Evolutionary conservation across 2,797 vertebrate species (phyloP).

Genomic region (Anguilla marmorata): DNA sequence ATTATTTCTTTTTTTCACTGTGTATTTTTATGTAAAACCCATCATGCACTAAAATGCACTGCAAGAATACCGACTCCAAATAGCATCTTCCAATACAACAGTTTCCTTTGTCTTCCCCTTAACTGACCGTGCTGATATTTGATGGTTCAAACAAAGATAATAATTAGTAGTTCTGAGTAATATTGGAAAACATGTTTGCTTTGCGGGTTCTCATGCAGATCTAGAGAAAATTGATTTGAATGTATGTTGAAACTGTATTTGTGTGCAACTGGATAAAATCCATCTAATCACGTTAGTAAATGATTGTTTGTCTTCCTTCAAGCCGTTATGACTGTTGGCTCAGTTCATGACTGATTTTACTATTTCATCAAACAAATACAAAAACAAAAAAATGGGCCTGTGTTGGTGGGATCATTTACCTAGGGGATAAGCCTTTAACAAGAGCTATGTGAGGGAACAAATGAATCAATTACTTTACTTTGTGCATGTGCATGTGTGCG

Average conservation of each 20-base stretch:
- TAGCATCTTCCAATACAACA: not conserved
- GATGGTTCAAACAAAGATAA: no score
- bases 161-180: no score
- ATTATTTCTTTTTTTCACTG: not conserved
- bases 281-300: constrained; percentile 52
- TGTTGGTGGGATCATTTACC: constrained; percentile 8
- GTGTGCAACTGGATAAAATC: constrained; percentile 35
- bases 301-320: constrained; percentile 43
- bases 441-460: not conserved
- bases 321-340: constrained; percentile 41
- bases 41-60: not conserved
- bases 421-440: not conserved
- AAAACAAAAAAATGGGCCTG: constrained; percentile 18
- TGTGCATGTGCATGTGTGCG: not conserved
- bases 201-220: no score
- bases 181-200: no score
- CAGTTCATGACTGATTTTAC: constrained; percentile 27
- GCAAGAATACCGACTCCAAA: not conserved
- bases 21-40: not conserved
- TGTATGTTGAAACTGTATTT: constrained; percentile 28
- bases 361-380: not conserved
- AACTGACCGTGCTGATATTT: no score
- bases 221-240: not conserved
- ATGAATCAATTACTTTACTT: not conserved
- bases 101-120: no score